Base-by-base conservation (phyloP, 2,888 invertebrate species). In the Cephus spinipes region DNA sequence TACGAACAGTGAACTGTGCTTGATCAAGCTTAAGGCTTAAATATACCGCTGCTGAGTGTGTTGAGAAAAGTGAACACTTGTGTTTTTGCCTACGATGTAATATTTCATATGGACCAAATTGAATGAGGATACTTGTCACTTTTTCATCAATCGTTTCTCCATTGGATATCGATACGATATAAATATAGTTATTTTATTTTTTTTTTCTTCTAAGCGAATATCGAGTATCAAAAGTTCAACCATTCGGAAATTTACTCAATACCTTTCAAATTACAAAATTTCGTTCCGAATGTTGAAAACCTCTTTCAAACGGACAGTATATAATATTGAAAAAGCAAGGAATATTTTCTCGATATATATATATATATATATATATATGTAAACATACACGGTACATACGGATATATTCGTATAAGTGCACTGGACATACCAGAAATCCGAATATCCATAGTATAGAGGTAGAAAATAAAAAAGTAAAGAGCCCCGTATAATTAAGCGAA, bases 401-500 rank as follows among this genome's bases (percentile, higher is more conserved):
- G 2, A 55, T 55, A 55, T 23, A 55, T 55, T 6, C 55, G 55
- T 55, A 55, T 2, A 55, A 55, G 55, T 23, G 9, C 55, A 55
- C 55, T 55, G 23, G 23, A 55, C 55, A 23, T 23, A 55, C 55
- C 55, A 55, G 55, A 55, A 55, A 55, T 55, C 2, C 55, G 23
- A 55, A 23, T 55, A 55, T 23, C 23, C 23, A 55, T 23, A 55
- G 9, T 23, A 9, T 55, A 55, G 9, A 55, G 23, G 15, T 23
- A 55, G 15, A 23, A 55, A 1, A 55, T 23, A 55, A 55, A 55
- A 55, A 55, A 55, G 6, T 55, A 55, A 55, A 55, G 55, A 55
- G 23, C 68, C 68, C 68, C 74, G 77, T 76, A 74, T 77, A 82
- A 82, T 79, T 78, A 74, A 76, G 71, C 35, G 31, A 74, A 77